Evolutionary conservation across 1,140 invertebrate species (phyloP), one percentile per base, ranked within the genome.

Genomic region (Drosophila nigromelanica): DNA sequence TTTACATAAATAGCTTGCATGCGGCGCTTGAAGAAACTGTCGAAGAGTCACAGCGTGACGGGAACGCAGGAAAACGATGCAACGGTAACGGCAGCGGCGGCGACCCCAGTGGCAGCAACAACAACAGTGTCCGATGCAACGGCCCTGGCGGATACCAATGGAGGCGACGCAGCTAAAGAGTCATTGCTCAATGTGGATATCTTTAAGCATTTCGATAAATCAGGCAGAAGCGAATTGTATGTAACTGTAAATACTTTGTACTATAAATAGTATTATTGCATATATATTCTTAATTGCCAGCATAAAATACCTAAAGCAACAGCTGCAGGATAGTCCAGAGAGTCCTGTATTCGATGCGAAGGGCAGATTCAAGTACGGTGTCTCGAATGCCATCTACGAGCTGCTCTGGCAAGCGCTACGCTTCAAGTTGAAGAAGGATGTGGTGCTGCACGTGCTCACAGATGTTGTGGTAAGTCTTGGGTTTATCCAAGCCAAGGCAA

Each of bases 371-470:
- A 90, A 86, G 50, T 73, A 72, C 27, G 78, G 77, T 10, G 87
- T 95, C 42, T 94, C 93, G 35, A 92, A 92, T 76, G 93, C 92
- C 78, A 91, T 95, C 27, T 94, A 94, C 82, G 92, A 94, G 62
- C 93, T 97, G 66, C 93, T 97, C 59, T 94, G 94, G 69, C 94
- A 95, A 92, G 95, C 95, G 60, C 92, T 96, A 48, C 93, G 93
- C 67, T 96, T 95, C 45, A 92, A 92, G 58, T 79, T 97, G 51
- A 96, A 96, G 85, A 96, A 94, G 90, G 96, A 97, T 89, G 92
- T 93, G 67, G 94, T 96, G 50, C 92, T 96, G 24, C 92, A 93
- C 63, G 93, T 94, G 27, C 92, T 97, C 43, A 92, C 92, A 78
- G 96, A 97, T 90, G 93, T 97, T 61, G 92, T 94, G 82, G 96